Evolutionary conservation across 2,888 invertebrate genomes (phyloP), one percentile per base, ranked within the genome.

Genomic region (Xylocampa areola): DNA sequence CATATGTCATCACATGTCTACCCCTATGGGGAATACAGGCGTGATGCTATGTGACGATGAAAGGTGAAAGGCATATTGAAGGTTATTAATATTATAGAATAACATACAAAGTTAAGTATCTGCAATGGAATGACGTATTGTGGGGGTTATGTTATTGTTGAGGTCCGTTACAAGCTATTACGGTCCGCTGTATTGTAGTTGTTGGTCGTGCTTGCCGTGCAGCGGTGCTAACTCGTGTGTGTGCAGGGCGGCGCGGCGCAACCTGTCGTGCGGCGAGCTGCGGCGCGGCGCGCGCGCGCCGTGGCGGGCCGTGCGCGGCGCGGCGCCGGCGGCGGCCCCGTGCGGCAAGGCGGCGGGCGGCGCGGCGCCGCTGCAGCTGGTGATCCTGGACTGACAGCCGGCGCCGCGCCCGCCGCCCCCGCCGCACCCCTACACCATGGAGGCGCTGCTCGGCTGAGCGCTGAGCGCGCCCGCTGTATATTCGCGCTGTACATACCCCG

Each of bases 231-330:
- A 48, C 19, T 5, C 10, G 5, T 25, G 32, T 71, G 11, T 37
- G 54, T 68, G 6, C 89, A 98, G 98, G 94, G 96, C 97, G 95
- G 95, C 97, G 82, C 95, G 98, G 80, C 96, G 97, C 89, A 96
- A 96, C 86, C 94, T 98, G 85, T 60, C 97, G 81, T 95, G 97
- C 82, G 97, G 84, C 62, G 71, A 96, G 80, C 80, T 77, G 76
- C 80, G 74, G 73, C 79, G 65, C 65, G 84, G 97, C 76, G 75
- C 75, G 97, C 81, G 66, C 76, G 72, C 73, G 97, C 82, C 95
- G 97, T 81, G 97, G 78, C 66, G 76, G 69, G 64, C 75, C 52
- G 61, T 74, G 83, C 95, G 97, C 81, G 97, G 79, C 95, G 86
- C 80, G 81, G 89, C 86, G 88, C 83, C 87, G 82, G 80, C 86